Evolutionary conservation across 35 echinoderm and acorn worm species (phyloP), one percentile per base, ranked within the genome.

Genomic region (Hemicentrotus pulcherrimus): DNA sequence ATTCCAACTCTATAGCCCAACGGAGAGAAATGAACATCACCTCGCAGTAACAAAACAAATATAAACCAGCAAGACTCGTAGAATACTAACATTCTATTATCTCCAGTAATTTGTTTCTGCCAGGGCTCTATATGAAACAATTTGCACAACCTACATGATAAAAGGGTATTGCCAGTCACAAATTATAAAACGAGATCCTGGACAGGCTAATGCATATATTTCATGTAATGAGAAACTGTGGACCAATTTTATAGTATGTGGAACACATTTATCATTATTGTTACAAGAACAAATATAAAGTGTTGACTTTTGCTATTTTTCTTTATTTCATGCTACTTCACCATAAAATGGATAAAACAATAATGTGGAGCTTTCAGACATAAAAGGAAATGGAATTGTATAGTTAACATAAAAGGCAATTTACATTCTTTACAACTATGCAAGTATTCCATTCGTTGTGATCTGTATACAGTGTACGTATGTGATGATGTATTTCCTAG

Each of bases 171-270:
- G 5, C 28, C 19, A 78, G 65, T 78, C 65, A 78, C 65, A 78
- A 78, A 78, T 78, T 78, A 78, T 78, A 28, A n/a, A n/a, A 78
- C 7, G 2, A 78, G 65, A 78, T 78, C 19, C 24, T 78, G 65
- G 65, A 78, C 65, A 78, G 65, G 65, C 65, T 22, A n/a, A 78
- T 78, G 65, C 65, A 78, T 78, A 78, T 78, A 78, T 78, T 78
- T 78, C 18, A 18, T 78, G 65, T 78, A 78, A 78, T 78, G 65
- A n/a, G 65, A 78, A 78, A 78, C 65, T 22, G 65, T 78, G 65
- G 65, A 78, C 65, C 65, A n/a, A 78, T 78, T 78, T 30, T 78
- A 18, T 28, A 78, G 6, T 78, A 78, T 78, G 22, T 28, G 65
- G 65, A 78, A 78, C 24, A 78, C 65, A 78, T 78, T 7, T 78